A percentile compares a stretch with the other conserved stretches of the same genome.
These are phyloP conservation scores for Pachyramphus minor DNA, from an alignment of 2,113 vertebrate species.

Conservation along the genomic window DNA sequence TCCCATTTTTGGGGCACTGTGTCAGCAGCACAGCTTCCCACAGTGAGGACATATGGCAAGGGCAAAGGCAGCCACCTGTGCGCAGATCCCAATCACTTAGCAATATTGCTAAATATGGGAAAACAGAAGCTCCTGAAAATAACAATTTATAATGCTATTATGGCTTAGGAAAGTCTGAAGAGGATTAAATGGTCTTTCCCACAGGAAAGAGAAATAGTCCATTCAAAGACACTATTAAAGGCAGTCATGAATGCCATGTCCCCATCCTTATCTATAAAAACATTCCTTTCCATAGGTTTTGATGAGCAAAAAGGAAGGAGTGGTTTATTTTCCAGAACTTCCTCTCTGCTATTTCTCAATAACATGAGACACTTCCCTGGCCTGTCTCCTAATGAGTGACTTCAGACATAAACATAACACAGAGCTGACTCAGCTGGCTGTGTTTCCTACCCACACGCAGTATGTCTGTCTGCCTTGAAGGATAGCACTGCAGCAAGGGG, in stretches of 20 bases:
- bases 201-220: not conserved
- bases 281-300: not conserved
- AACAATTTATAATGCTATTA: not conserved
- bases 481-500: not conserved
- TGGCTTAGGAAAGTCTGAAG: not conserved
- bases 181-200: not conserved
- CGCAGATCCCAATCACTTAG: not conserved
- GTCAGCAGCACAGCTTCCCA: not conserved
- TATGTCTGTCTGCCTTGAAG: not conserved
- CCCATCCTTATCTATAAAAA: not conserved
- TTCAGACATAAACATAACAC: not conserved
- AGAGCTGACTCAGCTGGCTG: not conserved
- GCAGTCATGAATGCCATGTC: not conserved
- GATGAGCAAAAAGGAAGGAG: not conserved
- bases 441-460: not conserved
- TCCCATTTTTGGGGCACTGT: not conserved
- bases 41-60: not conserved
- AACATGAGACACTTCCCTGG: not conserved
- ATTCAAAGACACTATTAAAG: not conserved
- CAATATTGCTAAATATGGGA: not conserved
- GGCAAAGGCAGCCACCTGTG: not conserved
- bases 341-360: not conserved
- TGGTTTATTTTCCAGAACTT: not conserved
- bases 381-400: not conserved
- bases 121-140: not conserved